Percentiles rank a stretch among this genome's conserved stretches.
Conservation (phyloP, 2,797 vertebrate genomes). For the Anguilla anguilla region DNA sequence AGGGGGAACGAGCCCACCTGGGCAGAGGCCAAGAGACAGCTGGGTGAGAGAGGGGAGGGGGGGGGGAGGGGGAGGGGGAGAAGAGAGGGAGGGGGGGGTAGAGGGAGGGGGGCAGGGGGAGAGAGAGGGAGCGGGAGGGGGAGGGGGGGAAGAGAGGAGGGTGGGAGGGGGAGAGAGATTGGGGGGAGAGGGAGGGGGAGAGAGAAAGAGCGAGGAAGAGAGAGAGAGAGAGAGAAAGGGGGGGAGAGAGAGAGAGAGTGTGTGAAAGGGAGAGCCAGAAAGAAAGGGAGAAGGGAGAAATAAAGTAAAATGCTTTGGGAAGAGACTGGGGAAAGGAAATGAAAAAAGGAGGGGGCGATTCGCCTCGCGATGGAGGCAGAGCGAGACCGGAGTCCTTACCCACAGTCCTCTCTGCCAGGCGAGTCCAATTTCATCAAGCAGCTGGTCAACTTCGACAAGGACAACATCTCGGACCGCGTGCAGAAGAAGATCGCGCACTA, state of each 20-base stretch:
- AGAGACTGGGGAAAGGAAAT: constrained; percentile 45
- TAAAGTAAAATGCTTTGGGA: constrained; percentile 6
- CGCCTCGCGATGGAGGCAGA: background rate
- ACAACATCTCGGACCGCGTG: constrained; percentile 85
- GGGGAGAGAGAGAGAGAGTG: background rate
- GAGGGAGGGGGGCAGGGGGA: background rate
- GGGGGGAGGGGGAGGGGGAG: background rate
- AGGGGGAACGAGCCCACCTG: constrained; percentile 84
- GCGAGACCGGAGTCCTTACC: background rate
- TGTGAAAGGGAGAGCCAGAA: constrained; percentile 38
- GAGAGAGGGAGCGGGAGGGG: background rate
- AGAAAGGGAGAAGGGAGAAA: constrained; percentile 46
- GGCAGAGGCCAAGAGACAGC: constrained; percentile 87
- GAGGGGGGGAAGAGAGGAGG: background rate
- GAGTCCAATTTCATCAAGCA: constrained; percentile 88
- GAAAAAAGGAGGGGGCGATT: background rate
- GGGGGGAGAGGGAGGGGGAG: too few relatives aligned
- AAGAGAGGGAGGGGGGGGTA: background rate
- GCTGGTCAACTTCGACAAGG: constrained; percentile 86
- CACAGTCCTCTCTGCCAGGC: constrained; percentile 63
- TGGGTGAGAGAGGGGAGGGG: constrained; percentile 67
- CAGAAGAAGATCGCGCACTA: constrained; percentile 83
- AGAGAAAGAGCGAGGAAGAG: too few relatives aligned
- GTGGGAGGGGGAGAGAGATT: too few relatives aligned
- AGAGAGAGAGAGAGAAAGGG: background rate